Evolutionary conservation across 1,140 invertebrate genomes (phyloP).

Genomic region (honey bee (Apis mellifera)): DNA sequence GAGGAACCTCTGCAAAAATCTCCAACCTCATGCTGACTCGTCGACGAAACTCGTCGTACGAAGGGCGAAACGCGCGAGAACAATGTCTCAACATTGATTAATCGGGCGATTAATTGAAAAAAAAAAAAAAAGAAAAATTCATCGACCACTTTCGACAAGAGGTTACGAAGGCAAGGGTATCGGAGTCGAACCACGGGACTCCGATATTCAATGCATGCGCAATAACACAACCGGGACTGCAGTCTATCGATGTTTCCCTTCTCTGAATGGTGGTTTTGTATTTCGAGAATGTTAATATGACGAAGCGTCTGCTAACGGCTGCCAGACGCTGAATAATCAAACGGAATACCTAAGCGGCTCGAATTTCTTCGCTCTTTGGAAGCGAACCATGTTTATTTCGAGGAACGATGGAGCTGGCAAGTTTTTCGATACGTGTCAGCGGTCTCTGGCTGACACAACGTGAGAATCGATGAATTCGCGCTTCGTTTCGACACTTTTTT

Average conservation of each 20-base stretch:
- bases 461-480: background rate
- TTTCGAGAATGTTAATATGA: constrained; percentile 58
- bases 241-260: constrained; percentile 40
- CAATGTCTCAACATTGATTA: background rate
- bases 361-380: constrained; percentile 49
- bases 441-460: constrained; percentile 9
- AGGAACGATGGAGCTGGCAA: constrained; percentile 24
- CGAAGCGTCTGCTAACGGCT: constrained; percentile 49
- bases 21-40: background rate
- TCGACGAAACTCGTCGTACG: background rate
- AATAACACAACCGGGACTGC: background rate
- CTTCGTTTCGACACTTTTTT: background rate
- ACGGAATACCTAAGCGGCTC: constrained; percentile 49
- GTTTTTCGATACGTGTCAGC: constrained; percentile 44
- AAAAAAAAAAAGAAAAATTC: background rate
- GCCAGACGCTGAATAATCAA: constrained; percentile 69
- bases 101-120: constrained; percentile 5
- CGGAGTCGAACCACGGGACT: background rate
- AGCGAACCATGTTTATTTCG: constrained; percentile 44
- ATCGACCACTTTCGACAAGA: background rate
- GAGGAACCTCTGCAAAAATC: background rate
- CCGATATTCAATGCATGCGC: constrained; percentile 25
- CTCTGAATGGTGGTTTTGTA: constrained; percentile 48
- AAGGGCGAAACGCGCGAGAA: background rate
- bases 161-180: background rate